phyloP scores from a whole-genome alignment of 2,888 invertebrate genomes.

The Cloeon dipterum region DNA sequence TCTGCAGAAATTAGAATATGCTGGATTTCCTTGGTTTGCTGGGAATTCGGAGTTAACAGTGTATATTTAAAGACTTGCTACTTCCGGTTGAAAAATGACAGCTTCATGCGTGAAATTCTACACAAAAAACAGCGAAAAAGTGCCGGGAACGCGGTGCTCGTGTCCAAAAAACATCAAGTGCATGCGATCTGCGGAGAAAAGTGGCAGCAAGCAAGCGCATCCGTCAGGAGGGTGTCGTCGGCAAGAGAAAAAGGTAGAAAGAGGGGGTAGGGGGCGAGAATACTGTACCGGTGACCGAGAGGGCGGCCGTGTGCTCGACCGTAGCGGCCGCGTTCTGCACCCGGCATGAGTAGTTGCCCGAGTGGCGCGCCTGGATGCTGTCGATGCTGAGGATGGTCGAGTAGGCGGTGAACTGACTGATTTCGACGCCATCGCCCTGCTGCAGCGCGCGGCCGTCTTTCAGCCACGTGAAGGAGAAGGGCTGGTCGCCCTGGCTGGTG shows the following conservation, averaged over 20 bases:
- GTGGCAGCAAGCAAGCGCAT: no score
- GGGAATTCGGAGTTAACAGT: no score
- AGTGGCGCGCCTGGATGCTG: slow-evolving; percentile 21
- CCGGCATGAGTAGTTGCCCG: slow-evolving; percentile 21
- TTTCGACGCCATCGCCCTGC: slow-evolving; percentile 25
- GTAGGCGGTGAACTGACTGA: slow-evolving; percentile 28
- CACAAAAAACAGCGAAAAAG: no score
- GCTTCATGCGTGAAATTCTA: no score
- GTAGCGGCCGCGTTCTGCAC: slow-evolving; percentile 10
- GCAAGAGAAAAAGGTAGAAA: background rate
- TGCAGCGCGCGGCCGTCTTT: slow-evolving; percentile 14
- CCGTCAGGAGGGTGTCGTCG: no score
- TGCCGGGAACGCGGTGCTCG: no score
- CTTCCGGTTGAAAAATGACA: no score
- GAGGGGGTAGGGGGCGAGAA: background rate
- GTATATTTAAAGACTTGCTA: no score
- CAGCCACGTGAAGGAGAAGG: slow-evolving; percentile 18
- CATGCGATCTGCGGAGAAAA: no score
- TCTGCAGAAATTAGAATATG: no score
- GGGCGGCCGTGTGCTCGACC: slow-evolving; percentile 25
- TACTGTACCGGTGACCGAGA: slow-evolving; percentile 25
- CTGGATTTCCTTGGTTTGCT: no score
- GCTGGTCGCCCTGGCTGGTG: slow-evolving; percentile 24
- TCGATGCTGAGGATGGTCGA: slow-evolving; percentile 23
- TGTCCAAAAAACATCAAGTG: no score